Evolutionary conservation across 2,797 vertebrate genomes (phyloP).

Genomic region (Cyprinella venusta): DNA sequence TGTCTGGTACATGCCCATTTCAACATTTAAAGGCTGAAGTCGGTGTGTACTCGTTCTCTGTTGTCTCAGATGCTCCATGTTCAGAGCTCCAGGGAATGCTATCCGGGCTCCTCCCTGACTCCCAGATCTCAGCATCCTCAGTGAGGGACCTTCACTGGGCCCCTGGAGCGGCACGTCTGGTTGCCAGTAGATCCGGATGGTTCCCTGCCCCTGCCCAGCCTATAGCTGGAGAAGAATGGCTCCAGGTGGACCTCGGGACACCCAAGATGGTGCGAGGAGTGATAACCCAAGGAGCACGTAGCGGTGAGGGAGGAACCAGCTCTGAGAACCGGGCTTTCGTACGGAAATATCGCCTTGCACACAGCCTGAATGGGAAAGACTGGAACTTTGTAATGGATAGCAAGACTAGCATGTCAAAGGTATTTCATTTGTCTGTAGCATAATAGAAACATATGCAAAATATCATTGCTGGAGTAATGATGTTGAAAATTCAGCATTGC

Average conservation of each 20-base stretch:
- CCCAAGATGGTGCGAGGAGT: constrained; percentile 86
- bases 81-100: constrained; percentile 94
- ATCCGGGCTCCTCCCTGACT: constrained; percentile 90
- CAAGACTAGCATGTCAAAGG: constrained; percentile 91
- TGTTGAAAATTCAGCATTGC: neutral
- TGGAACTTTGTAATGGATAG: constrained; percentile 91
- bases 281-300: constrained; percentile 93
- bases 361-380: constrained; percentile 88
- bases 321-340: constrained; percentile 92
- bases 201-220: constrained; percentile 86
- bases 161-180: constrained; percentile 85
- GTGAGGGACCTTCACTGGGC: constrained; percentile 90
- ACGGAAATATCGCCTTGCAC: constrained; percentile 91
- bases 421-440: constrained; percentile 61
- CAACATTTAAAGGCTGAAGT: neutral
- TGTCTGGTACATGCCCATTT: neutral
- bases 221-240: constrained; percentile 92
- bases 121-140: constrained; percentile 93
- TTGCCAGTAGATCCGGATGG: constrained; percentile 95
- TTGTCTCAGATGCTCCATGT: constrained; percentile 86
- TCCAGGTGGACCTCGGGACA: constrained; percentile 89
- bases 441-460: no score
- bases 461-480: no score
- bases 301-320: constrained; percentile 84
- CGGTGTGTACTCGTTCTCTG: neutral